These are phyloP conservation scores for Melospiza georgiana DNA, from an alignment of 2,113 vertebrate species.

Conservation along the genomic window DNA sequence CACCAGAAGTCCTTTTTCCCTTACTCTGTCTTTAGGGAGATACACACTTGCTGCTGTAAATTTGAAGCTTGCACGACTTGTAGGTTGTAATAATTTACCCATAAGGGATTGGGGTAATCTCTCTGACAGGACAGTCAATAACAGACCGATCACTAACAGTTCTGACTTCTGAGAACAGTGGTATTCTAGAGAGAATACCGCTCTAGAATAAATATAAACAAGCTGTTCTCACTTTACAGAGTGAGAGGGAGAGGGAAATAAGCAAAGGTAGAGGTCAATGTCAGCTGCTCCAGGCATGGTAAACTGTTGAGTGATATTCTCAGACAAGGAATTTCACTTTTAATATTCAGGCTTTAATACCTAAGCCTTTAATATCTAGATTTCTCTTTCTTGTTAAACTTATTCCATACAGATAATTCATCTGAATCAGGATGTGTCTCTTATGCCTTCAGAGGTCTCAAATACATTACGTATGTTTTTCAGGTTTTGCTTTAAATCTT, in stretches of 20 bases:
- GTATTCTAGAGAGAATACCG: not conserved
- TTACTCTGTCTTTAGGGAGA: not conserved
- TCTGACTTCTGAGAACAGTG: not conserved
- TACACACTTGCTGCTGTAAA: not conserved
- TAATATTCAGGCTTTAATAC: not conserved
- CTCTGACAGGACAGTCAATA: not conserved
- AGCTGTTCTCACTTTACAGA: not conserved
- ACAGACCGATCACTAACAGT: not conserved
- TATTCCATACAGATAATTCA: not conserved
- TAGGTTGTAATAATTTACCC: not conserved
- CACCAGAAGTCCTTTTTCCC: not conserved
- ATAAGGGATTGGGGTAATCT: not conserved
- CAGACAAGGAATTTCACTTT: not conserved
- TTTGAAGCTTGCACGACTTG: not conserved
- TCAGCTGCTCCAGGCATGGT: not conserved
- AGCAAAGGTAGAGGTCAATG: not conserved
- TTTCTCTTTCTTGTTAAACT: not conserved
- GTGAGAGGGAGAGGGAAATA: not conserved
- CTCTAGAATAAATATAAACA: not conserved
- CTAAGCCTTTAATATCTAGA: not conserved
- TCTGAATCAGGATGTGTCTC: not conserved
- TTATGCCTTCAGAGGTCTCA: not conserved
- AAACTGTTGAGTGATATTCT: not conserved
- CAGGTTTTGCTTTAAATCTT: not conserved
- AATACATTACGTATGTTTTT: not conserved